Conservation (phyloP, 2,113 vertebrate species). For the Pelecanus crispus region DNA sequence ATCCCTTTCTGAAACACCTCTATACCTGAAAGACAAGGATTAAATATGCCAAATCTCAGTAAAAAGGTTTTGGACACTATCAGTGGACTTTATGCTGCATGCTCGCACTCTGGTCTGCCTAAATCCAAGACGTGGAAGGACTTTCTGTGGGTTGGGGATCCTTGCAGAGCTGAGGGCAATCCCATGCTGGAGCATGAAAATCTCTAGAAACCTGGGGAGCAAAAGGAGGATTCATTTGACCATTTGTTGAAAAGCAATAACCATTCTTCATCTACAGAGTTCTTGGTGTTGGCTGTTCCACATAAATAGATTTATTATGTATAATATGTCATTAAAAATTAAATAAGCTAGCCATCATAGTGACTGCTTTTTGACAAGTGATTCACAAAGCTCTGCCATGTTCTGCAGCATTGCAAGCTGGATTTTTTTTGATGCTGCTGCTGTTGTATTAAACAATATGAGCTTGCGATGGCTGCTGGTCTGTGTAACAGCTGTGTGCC, state of each 20-base stretch:
- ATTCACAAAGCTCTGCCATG: neutral
- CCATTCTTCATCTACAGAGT: neutral
- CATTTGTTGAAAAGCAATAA: neutral
- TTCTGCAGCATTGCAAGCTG: neutral
- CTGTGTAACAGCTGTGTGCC: neutral
- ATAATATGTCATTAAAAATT: neutral
- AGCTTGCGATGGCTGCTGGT: neutral
- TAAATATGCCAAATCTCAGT: neutral
- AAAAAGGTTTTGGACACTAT: neutral
- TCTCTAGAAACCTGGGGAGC: neutral
- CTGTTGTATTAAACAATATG: neutral
- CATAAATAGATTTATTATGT: neutral
- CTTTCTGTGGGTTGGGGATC: neutral
- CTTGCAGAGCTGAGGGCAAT: fast-evolving
- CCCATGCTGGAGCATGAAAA: neutral
- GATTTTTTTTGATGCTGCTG: neutral
- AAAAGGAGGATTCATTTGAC: neutral
- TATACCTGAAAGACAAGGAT: neutral
- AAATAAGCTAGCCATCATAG: neutral
- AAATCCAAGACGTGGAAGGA: neutral
- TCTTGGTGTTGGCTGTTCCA: neutral
- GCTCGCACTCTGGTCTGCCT: neutral
- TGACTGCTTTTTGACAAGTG: neutral
- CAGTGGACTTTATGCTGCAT: neutral
- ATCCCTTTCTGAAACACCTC: neutral